phyloP scores from a whole-genome alignment of 2,113 vertebrate genomes.

The Aptenodytes patagonicus region DNA sequence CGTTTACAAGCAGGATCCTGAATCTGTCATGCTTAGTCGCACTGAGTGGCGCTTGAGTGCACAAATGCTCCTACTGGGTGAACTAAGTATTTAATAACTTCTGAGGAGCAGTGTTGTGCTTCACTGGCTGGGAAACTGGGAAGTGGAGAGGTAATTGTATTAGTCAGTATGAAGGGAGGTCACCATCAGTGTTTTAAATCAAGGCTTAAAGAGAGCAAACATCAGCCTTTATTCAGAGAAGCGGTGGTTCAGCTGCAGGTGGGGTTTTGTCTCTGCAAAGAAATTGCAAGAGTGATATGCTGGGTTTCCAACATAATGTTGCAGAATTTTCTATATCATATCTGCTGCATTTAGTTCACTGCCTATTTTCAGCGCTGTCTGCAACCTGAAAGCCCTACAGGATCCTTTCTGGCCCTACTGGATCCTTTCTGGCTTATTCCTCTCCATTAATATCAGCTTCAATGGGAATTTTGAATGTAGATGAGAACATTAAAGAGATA shows the following conservation, averaged over 20 bases:
- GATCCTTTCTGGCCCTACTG: background rate
- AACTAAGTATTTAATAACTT: background rate
- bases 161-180: background rate
- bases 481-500: background rate
- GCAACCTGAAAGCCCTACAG: background rate
- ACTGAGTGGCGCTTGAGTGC: background rate
- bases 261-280: background rate
- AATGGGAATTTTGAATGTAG: background rate
- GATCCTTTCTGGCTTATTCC: background rate
- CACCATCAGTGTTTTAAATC: background rate
- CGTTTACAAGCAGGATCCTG: background rate
- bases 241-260: rapidly evolving
- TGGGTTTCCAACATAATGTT: background rate
- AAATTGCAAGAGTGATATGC: background rate
- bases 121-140: background rate
- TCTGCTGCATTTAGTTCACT: background rate
- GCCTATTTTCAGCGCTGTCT: background rate
- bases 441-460: background rate
- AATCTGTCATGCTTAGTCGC: background rate
- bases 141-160: background rate
- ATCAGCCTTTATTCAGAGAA: background rate
- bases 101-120: background rate
- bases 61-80: background rate
- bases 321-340: background rate
- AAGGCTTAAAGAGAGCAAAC: background rate